These are phyloP conservation scores for Epinephelus coioides DNA, from an alignment of 2,797 vertebrate genomes.

Conservation along the genomic window DNA sequence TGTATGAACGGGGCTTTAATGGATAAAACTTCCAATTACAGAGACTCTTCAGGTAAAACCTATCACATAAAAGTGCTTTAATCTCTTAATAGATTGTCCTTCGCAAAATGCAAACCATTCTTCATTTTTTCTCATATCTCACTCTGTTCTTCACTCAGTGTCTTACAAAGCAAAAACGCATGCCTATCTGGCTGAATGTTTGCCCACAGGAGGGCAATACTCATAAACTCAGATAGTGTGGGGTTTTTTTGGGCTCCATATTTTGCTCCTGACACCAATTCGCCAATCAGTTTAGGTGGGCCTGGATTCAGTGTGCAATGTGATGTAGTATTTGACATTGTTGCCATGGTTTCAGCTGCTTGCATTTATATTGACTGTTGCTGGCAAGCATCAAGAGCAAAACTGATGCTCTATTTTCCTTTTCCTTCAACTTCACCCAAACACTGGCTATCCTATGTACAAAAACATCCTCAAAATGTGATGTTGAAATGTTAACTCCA, in stretches of 20 bases:
- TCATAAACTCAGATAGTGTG: background rate
- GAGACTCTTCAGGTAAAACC: background rate
- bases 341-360: slow-evolving; percentile 7
- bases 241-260: slow-evolving; percentile 7
- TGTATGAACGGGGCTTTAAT: background rate
- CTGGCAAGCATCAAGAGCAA: background rate
- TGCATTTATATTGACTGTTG: background rate
- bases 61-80: slow-evolving; percentile 8
- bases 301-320: background rate
- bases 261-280: slow-evolving; percentile 6
- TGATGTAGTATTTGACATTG: slow-evolving; percentile 11
- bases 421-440: background rate
- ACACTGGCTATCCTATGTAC: background rate
- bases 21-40: slow-evolving; percentile 10
- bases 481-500: background rate
- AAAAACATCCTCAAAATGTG: background rate
- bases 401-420: background rate
- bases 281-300: background rate
- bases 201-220: background rate
- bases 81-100: slow-evolving; percentile 19
- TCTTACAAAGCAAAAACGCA: slow-evolving; percentile 2
- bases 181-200: background rate
- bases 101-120: slow-evolving; percentile 4
- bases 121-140: slow-evolving; percentile 4
- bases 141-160: background rate